Percentiles rank a stretch among this genome's conserved stretches.
phyloP scores from a whole-genome alignment of 2,888 invertebrate species.

The Phyllotreta cruciferae region DNA sequence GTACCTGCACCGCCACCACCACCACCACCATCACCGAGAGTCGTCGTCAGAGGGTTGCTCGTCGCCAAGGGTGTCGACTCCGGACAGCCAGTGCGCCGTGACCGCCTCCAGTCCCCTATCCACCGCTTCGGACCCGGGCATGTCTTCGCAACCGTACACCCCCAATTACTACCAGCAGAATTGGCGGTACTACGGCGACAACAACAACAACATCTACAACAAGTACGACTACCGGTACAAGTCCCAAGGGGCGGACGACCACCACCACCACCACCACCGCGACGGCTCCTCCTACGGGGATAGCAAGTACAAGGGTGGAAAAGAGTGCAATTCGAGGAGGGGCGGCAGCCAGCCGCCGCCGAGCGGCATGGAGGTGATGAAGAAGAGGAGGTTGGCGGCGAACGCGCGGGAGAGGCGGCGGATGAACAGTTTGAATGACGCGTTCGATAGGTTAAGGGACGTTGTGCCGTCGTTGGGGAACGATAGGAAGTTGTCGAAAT shows the following conservation, averaged over 20 bases:
- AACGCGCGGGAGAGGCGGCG: slow-evolving; percentile 76
- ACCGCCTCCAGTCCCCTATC: slow-evolving; percentile 53
- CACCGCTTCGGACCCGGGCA: slow-evolving; percentile 54
- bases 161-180: slow-evolving; percentile 54
- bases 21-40: slow-evolving; percentile 41
- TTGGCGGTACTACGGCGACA: slow-evolving; percentile 56
- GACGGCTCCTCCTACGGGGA: slow-evolving; percentile 48
- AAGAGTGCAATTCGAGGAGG: slow-evolving; percentile 27
- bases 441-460: slow-evolving; percentile 73
- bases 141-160: slow-evolving; percentile 58
- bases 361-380: slow-evolving; percentile 58
- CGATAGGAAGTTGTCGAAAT: slow-evolving; percentile 76
- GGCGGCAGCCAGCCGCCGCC: slow-evolving; percentile 34
- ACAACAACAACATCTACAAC: slow-evolving; percentile 56
- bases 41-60: slow-evolving; percentile 56
- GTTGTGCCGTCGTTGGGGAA: slow-evolving; percentile 75
- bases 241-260: slow-evolving; percentile 41
- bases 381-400: slow-evolving; percentile 71
- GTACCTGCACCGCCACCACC: slow-evolving; percentile 48
- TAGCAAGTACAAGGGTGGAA: slow-evolving; percentile 39
- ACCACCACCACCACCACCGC: too few species aligned
- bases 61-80: slow-evolving; percentile 55
- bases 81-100: slow-evolving; percentile 54
- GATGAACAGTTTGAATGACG: slow-evolving; percentile 78
- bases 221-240: slow-evolving; percentile 50